Conservation (phyloP, 2,113 vertebrate species). For the Nannospalax galili region DNA sequence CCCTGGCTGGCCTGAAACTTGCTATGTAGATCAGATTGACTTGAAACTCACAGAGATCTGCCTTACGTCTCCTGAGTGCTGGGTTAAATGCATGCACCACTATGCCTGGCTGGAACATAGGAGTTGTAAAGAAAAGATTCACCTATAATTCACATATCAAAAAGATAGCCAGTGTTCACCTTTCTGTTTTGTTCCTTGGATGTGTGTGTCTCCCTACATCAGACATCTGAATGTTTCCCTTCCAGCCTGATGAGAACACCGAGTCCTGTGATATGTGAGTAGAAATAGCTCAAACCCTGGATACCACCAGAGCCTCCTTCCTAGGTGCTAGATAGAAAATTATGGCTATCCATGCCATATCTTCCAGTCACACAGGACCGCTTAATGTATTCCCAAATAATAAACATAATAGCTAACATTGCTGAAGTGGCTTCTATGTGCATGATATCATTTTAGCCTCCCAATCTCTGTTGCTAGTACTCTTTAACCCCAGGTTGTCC, state of each 20-base stretch:
- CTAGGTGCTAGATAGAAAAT: no score
- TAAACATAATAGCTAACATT: background rate
- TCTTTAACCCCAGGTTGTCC: background rate
- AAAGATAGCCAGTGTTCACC: background rate
- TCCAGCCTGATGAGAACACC: background rate
- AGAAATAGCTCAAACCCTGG: background rate
- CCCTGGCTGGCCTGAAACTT: no score
- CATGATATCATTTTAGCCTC: no score
- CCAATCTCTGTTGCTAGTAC: no score
- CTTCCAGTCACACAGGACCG: background rate
- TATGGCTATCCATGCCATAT: background rate
- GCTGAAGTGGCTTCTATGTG: background rate
- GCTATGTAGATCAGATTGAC: no score
- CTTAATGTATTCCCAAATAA: no score
- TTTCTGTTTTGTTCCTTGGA: no score
- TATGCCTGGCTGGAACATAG: background rate
- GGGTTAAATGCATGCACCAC: no score
- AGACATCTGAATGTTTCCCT: background rate
- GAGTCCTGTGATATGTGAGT: rapidly evolving
- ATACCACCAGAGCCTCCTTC: background rate
- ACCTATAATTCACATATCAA: background rate
- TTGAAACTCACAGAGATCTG: no score
- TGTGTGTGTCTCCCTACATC: background rate
- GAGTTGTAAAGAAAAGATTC: background rate
- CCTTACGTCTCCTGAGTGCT: no score